Conservation (phyloP, 2,888 invertebrate genomes). For the Troglohyphantes excavatus region DNA sequence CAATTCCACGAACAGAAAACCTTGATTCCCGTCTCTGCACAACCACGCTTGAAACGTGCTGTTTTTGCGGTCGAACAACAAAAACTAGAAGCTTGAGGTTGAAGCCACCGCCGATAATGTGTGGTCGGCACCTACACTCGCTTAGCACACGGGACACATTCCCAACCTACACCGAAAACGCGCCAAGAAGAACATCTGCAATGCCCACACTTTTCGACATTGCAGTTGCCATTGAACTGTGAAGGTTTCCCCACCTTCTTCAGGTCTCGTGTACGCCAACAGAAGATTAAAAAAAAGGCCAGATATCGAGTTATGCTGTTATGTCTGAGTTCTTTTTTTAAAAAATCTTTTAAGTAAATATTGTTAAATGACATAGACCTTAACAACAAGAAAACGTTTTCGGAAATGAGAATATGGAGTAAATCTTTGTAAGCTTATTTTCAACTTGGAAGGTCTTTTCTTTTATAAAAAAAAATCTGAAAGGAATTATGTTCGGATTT, state of each 20-base stretch:
- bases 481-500: no score
- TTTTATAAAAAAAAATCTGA: no score
- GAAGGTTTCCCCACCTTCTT: not conserved
- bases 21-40: not conserved
- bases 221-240: not conserved
- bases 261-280: no score
- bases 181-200: not conserved
- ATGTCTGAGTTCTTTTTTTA: no score
- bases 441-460: no score
- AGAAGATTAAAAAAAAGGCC: no score
- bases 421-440: no score
- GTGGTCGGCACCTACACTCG: constrained; percentile 70
- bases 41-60: constrained; percentile 22
- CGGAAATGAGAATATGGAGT: no score
- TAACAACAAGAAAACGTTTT: no score
- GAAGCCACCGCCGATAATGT: constrained; percentile 23
- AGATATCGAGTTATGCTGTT: no score
- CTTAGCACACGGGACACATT: constrained; percentile 30
- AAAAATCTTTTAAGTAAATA: no score
- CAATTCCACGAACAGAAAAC: not conserved
- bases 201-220: not conserved
- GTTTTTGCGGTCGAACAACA: not conserved
- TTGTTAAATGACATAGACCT: no score
- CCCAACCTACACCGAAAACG: not conserved
- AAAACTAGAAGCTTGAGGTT: constrained; percentile 28